Conservation (phyloP, 2,113 vertebrate species). For the Colius striatus region DNA sequence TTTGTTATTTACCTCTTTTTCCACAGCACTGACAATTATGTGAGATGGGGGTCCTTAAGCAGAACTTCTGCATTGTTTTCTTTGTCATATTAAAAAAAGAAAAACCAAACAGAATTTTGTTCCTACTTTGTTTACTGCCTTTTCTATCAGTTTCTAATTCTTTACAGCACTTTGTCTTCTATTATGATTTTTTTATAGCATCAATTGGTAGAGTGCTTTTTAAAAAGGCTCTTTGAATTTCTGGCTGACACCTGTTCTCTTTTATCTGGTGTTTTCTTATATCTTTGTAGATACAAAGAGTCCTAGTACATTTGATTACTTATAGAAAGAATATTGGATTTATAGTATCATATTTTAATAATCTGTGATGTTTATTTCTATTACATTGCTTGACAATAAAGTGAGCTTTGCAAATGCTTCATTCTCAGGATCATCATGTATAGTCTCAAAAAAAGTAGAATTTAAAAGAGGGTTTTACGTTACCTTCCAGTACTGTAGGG, state of each 20-base stretch:
- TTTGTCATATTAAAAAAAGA: background rate
- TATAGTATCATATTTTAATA: background rate
- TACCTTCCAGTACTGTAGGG: background rate
- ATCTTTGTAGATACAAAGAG: background rate
- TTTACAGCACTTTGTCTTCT: background rate
- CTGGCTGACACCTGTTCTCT: conserved; percentile 11
- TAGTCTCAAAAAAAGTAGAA: background rate
- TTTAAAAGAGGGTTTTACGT: background rate
- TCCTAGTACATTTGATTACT: background rate
- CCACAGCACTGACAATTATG: background rate
- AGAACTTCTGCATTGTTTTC: background rate
- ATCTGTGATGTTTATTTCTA: background rate
- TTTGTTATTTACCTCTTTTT: conserved; percentile 8
- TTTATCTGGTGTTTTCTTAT: background rate
- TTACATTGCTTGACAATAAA: background rate
- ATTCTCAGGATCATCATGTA: background rate
- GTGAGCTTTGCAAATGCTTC: background rate
- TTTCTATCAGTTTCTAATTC: background rate
- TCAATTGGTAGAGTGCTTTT: background rate
- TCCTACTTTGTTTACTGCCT: background rate
- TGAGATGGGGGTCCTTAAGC: background rate
- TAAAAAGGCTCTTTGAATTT: conserved; percentile 13
- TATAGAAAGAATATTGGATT: background rate
- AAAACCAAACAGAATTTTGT: background rate
- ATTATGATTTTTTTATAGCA: background rate